A percentile compares a stretch with the other conserved stretches of the same genome.
Evolutionary conservation across 1,140 invertebrate genomes (phyloP).

Genomic region (Drosophila cardini): DNA sequence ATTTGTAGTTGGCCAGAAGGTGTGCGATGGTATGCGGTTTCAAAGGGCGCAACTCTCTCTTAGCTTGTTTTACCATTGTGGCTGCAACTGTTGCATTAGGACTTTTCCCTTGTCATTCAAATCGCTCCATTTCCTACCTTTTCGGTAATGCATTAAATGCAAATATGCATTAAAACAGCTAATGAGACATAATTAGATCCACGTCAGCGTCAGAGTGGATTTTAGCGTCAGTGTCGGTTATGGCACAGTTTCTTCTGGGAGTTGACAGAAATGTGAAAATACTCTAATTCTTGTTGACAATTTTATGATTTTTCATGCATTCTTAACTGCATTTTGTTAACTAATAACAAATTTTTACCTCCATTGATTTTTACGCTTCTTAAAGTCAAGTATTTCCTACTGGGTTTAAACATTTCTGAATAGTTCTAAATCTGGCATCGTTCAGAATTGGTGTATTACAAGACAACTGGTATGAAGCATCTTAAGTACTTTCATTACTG

Average conservation of each 20-base stretch:
- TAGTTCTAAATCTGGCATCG: too few species aligned
- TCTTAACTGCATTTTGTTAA: too few species aligned
- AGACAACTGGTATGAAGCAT: too few species aligned
- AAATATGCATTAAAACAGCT: constrained; percentile 24
- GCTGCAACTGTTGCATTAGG: constrained; percentile 9
- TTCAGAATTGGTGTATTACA: too few species aligned
- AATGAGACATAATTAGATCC: constrained; percentile 51
- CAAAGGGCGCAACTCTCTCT: constrained; percentile 37
- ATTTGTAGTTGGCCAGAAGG: constrained; percentile 38
- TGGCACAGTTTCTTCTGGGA: background rate
- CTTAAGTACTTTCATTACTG: too few species aligned
- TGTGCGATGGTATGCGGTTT: constrained; percentile 37
- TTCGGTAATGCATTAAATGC: constrained; percentile 28
- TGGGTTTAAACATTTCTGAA: too few species aligned
- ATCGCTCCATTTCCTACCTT: background rate
- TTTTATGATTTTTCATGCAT: too few species aligned
- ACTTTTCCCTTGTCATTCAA: constrained; percentile 9
- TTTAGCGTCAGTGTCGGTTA: constrained; percentile 35
- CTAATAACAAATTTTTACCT: too few species aligned
- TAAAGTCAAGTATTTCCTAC: too few species aligned
- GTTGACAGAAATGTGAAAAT: too few species aligned
- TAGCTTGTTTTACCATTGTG: constrained; percentile 1
- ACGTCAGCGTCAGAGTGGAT: constrained; percentile 27
- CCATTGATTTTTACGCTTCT: too few species aligned
- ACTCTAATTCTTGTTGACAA: too few species aligned